Percentiles rank a stretch among this genome's conserved stretches.
phyloP scores from a whole-genome alignment of 2,113 vertebrate species.

The Zosterops lateralis region DNA sequence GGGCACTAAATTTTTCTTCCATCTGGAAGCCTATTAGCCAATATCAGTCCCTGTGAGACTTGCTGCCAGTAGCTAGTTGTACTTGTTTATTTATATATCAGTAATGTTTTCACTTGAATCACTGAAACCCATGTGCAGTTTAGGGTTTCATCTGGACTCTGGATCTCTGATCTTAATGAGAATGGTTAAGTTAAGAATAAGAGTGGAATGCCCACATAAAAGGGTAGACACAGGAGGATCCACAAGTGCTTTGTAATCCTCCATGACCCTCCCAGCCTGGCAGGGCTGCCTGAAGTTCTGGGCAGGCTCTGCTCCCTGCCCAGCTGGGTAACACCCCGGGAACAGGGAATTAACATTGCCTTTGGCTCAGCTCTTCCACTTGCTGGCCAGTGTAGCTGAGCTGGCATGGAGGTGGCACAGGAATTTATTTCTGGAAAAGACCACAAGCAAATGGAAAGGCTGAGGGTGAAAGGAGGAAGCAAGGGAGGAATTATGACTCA shows the following conservation, averaged over 20 bases:
- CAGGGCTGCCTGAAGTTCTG: neutral
- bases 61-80: neutral
- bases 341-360: neutral
- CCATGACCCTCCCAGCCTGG: neutral
- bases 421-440: neutral
- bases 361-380: neutral
- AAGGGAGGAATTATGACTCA: neutral
- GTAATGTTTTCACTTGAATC: neutral
- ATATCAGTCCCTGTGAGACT: neutral
- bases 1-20: neutral
- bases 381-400: neutral
- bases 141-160: neutral
- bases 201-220: neutral
- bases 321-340: neutral
- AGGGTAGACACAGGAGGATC: neutral
- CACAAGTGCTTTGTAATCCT: neutral
- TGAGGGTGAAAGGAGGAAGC: neutral
- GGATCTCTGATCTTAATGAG: neutral
- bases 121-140: neutral
- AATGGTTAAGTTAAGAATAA: neutral
- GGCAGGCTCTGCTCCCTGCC: neutral
- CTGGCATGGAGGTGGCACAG: neutral
- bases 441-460: neutral
- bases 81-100: conserved; percentile 25
- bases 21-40: neutral